Evolutionary conservation across 2,888 invertebrate species (phyloP), one percentile per base, ranked within the genome.

Genomic region (Endotricha flammealis): DNA sequence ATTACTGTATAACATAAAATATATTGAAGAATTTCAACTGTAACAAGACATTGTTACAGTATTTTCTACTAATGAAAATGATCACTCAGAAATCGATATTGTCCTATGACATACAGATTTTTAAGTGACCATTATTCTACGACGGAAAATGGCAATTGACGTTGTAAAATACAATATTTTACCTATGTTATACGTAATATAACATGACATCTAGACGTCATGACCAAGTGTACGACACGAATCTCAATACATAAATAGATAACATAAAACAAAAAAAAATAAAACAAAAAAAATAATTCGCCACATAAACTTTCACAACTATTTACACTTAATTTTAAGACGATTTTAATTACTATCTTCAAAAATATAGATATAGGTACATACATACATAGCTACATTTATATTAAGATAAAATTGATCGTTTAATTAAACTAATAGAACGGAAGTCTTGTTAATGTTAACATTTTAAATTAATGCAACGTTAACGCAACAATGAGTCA

Each of bases 341-440:
- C 69, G 64, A 60, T 64, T 73, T 65, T 78, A 75, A 68, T 75
- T 64, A 70, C 78, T 80, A 79, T 79, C 67, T 76, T 80, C 62
- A 80, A 81, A 81, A 80, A 80, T 81, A 82, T 81, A 81, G 76
- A 76, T 80, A 78, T 81, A 81, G 73, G 66, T 82, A 80, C 76
- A 80, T 79, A 82, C 69, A 78, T 81, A 79, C 73, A 81, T 79
- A 76, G 62, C 80, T 82, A 81, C 73, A 68, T 65, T 73, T 71
- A 63, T 63, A 57, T 73, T 71, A 72, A 73, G 70, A 74, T 73
- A 72, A 71, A 66, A 77, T 74, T 76, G 69, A 77, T 71, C 63
- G 60, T 63, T 71, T 65, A 61, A 58, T 66, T 53, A 48, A 77
- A 74, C 65, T 70, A 66, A 73, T 50, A 71, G 52, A 77, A 76